These are phyloP conservation scores for Tipula helvola DNA, from an alignment of 2,888 invertebrate genomes.

Conservation along the genomic window DNA sequence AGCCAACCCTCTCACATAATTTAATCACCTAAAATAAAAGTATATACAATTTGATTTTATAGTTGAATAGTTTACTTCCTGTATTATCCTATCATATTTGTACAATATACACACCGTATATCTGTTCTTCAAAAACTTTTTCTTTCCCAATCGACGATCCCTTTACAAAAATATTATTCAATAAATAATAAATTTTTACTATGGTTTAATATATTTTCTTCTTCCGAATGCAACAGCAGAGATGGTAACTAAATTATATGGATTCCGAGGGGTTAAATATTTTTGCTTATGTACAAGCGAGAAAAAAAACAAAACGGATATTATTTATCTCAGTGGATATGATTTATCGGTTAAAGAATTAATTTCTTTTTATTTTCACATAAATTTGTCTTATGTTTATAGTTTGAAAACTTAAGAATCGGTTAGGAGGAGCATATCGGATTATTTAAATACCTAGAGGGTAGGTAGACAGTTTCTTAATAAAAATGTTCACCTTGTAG, in stretches of 20 bases:
- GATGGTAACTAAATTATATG: not conserved
- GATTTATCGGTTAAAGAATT: not conserved
- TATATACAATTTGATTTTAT: not conserved
- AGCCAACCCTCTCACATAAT: not conserved
- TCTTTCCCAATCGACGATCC: not conserved
- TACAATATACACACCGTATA: not conserved
- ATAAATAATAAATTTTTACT: not conserved
- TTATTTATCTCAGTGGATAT: not conserved
- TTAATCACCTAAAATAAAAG: not conserved
- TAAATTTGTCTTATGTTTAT: not conserved
- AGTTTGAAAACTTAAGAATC: not conserved
- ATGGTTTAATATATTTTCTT: not conserved
- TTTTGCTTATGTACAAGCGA: not conserved
- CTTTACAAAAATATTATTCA: not conserved
- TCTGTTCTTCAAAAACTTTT: not conserved
- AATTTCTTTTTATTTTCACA: not conserved
- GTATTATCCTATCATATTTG: not conserved
- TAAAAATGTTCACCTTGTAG: not conserved
- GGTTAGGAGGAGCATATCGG: not conserved
- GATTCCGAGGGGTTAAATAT: not conserved
- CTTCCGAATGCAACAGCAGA: not conserved
- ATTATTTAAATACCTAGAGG: not conserved
- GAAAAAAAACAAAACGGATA: not conserved
- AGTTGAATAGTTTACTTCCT: constrained; percentile 4
- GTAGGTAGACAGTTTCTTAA: not conserved